Percentiles rank a stretch among this genome's conserved stretches.
These are phyloP conservation scores for Cheirogaleus medius DNA, from an alignment of 2,113 vertebrate species.

Conservation along the genomic window DNA sequence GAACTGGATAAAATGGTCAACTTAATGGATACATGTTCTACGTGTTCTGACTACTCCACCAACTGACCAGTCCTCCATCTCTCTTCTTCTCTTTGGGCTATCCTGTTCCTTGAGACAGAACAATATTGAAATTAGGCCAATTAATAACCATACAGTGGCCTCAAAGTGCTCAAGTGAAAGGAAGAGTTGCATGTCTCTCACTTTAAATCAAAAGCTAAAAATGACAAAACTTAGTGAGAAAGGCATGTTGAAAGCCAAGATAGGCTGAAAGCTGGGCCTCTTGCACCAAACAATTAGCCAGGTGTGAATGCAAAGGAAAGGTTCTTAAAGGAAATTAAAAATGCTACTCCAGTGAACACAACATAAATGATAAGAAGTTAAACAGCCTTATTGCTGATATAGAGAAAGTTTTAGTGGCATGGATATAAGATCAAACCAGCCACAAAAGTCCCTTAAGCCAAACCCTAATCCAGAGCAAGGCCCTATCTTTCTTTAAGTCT, in stretches of 20 bases:
- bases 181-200: no score
- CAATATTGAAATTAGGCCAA: no score
- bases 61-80: no score
- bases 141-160: no score
- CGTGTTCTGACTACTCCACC: no score
- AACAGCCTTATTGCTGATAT: background rate
- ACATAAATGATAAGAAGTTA: background rate
- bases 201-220: background rate
- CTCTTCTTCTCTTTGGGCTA: no score
- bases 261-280: background rate
- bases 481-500: background rate
- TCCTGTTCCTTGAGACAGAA: no score
- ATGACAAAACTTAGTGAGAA: background rate
- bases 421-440: background rate
- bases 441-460: background rate
- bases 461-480: background rate
- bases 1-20: no score
- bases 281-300: background rate
- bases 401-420: background rate
- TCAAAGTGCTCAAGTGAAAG: no score
- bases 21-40: no score
- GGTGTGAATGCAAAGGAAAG: background rate
- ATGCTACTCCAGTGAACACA: background rate
- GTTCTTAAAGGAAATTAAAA: background rate
- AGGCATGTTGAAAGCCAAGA: background rate